Conservation (phyloP, 2,113 vertebrate genomes). For the Chauna torquata region DNA sequence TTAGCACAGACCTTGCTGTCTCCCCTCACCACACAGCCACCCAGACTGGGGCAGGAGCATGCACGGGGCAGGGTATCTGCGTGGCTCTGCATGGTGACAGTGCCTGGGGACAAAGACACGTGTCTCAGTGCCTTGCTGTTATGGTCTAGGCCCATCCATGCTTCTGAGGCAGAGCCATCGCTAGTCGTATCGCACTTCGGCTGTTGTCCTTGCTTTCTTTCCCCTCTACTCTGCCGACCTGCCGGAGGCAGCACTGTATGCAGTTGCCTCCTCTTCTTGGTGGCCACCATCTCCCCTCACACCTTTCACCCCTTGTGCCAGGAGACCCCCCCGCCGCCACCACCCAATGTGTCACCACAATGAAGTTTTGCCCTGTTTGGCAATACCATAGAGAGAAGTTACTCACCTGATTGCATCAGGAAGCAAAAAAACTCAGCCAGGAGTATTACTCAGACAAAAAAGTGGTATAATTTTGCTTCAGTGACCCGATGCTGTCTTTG, state of each 20-base stretch:
- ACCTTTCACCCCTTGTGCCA: neutral
- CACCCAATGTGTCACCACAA: neutral
- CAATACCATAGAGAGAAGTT: rapidly evolving
- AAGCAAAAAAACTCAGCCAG: neutral
- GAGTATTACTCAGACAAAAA: neutral
- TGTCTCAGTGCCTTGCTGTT: neutral
- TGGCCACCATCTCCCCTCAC: neutral
- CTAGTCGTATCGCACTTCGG: rapidly evolving
- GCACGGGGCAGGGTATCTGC: no score
- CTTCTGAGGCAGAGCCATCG: neutral
- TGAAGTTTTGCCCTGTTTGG: neutral
- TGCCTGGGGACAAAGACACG: neutral
- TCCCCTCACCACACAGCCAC: neutral
- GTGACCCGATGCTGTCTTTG: neutral
- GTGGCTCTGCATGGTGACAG: neutral
- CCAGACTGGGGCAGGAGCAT: neutral
- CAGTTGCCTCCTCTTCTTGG: rapidly evolving
- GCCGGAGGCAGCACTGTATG: rapidly evolving
- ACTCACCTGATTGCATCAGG: neutral
- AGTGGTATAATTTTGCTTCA: neutral
- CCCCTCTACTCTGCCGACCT: neutral
- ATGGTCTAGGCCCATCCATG: neutral
- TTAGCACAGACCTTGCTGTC: neutral
- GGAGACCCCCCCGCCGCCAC: neutral
- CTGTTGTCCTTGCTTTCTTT: neutral